These are phyloP conservation scores for Eupeodes corollae DNA, from an alignment of 1,140 invertebrate genomes.

Conservation along the genomic window DNA sequence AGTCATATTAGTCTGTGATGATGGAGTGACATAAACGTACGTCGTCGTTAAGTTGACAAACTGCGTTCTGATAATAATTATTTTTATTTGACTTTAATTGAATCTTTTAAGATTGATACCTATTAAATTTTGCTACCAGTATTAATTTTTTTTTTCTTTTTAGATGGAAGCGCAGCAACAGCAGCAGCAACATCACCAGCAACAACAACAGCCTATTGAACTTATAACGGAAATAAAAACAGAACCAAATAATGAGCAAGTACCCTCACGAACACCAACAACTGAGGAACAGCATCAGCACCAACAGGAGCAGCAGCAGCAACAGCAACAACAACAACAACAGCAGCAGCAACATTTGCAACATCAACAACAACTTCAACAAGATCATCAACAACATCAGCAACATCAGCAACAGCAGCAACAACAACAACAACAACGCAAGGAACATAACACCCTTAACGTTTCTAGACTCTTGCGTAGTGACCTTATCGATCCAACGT, in stretches of 20 bases:
- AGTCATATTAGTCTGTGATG: too few species aligned
- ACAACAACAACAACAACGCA: constrained; percentile 7
- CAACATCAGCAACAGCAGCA: constrained; percentile 16
- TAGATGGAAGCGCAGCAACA: constrained; percentile 33
- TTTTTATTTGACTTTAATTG: too few species aligned
- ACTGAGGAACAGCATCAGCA: too few species aligned
- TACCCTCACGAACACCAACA: too few species aligned
- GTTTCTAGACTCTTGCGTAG: too few species aligned
- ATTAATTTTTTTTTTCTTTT: constrained; percentile 29
- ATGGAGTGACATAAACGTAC: too few species aligned
- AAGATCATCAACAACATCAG: constrained; percentile 20
- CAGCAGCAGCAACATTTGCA: constrained; percentile 17
- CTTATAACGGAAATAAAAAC: not conserved
- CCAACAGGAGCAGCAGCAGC: constrained; percentile 13
- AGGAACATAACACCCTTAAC: constrained; percentile 1
- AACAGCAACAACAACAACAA: constrained; percentile 19
- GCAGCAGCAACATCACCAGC: constrained; percentile 27
- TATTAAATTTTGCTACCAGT: too few species aligned
- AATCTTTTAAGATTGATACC: too few species aligned
- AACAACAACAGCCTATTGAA: constrained; percentile 17
- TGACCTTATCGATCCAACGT: too few species aligned
- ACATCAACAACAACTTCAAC: constrained; percentile 19
- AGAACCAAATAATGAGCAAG: too few species aligned
- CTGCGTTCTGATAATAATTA: too few species aligned
- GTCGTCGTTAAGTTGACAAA: too few species aligned